Conservation (phyloP, 1,140 invertebrate species). For the Zophobas morio region DNA sequence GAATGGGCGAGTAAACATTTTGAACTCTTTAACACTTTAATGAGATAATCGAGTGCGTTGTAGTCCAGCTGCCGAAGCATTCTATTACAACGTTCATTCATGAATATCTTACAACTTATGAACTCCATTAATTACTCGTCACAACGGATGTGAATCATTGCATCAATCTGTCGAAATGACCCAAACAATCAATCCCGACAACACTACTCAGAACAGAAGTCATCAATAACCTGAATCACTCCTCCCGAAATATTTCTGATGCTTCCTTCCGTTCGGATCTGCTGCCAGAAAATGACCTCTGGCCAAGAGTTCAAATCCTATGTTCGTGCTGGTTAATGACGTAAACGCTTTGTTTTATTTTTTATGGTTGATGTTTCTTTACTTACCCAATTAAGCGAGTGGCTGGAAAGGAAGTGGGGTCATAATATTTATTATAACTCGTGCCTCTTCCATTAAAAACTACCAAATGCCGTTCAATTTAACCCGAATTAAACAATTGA, state of each 20-base stretch:
- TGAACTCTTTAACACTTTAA: conserved; percentile 49
- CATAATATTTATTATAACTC: conserved; percentile 64
- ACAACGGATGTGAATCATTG: conserved; percentile 13
- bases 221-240: neutral
- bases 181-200: neutral
- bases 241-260: neutral
- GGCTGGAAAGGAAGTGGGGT: conserved; percentile 61
- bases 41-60: conserved; percentile 45
- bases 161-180: conserved; percentile 3
- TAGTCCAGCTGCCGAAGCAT: conserved; percentile 42
- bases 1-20: conserved; percentile 47
- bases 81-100: conserved; percentile 35
- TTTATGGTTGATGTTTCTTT: conserved; percentile 51
- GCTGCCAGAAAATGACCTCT: neutral
- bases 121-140: conserved; percentile 4
- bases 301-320: conserved; percentile 1
- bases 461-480: conserved; percentile 63
- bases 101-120: conserved; percentile 13
- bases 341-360: conserved; percentile 49
- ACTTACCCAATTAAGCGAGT: conserved; percentile 61
- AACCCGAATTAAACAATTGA: conserved; percentile 63
- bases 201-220: neutral
- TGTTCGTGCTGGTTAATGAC: conserved; percentile 21
- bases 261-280: neutral
- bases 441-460: conserved; percentile 62